A percentile compares a stretch with the other conserved stretches of the same genome.
Conservation (phyloP, 2,888 invertebrate genomes). For the Oscheius onirici region DNA sequence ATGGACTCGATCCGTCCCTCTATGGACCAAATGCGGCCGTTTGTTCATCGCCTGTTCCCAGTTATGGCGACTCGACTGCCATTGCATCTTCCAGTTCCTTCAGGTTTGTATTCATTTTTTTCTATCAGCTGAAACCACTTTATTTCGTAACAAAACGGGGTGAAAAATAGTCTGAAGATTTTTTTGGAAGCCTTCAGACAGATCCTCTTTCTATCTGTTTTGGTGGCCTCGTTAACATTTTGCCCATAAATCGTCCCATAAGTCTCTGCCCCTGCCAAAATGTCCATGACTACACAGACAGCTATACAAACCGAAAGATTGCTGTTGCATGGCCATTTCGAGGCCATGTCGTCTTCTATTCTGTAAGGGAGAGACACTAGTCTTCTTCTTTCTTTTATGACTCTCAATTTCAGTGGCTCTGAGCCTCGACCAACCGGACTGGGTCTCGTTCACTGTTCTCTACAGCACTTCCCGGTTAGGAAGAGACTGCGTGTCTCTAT, state of each 20-base stretch:
- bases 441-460: constrained; percentile 71
- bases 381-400: neutral
- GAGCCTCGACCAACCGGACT: constrained; percentile 64
- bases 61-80: neutral
- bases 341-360: too few species aligned
- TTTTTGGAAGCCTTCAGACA: too few species aligned
- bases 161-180: too few species aligned
- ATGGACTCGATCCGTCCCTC: constrained; percentile 66
- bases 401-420: constrained; percentile 39
- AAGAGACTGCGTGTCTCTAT: constrained; percentile 72
- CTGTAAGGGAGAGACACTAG: too few species aligned
- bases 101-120: constrained; percentile 12
- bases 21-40: constrained; percentile 50
- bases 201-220: too few species aligned
- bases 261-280: neutral
- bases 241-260: neutral
- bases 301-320: constrained; percentile 20
- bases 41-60: constrained; percentile 11
- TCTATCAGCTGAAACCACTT: too few species aligned
- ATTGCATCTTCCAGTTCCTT: constrained; percentile 29
- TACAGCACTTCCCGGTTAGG: constrained; percentile 73
- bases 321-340: too few species aligned
- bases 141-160: too few species aligned
- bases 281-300: constrained; percentile 16
- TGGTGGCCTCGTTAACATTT: neutral